Conservation (phyloP, 2,113 vertebrate genomes). For the Pollimyrus isidori region DNA sequence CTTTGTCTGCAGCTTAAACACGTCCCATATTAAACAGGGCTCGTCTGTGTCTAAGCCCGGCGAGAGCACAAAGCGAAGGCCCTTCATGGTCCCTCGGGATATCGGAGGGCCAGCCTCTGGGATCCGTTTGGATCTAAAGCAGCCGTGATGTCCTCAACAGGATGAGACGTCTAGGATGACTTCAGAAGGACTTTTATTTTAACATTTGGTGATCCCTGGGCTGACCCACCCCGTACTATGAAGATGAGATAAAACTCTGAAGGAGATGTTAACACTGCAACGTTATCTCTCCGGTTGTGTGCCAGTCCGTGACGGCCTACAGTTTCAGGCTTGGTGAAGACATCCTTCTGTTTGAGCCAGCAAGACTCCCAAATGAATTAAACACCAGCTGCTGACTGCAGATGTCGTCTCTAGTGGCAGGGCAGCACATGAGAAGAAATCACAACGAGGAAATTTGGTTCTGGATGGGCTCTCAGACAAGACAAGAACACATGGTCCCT, state of each 20-base stretch:
- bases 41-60: not conserved
- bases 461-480: not conserved
- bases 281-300: not conserved
- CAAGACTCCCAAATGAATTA: not conserved
- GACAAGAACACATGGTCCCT: not conserved
- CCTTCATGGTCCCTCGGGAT: not conserved
- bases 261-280: not conserved
- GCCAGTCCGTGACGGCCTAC: not conserved
- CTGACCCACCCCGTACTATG: not conserved
- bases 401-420: not conserved
- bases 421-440: not conserved
- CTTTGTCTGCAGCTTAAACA: conserved; percentile 5
- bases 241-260: not conserved
- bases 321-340: not conserved
- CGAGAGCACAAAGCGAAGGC: not conserved
- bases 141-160: not conserved
- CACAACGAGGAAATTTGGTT: not conserved
- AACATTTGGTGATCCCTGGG: not conserved
- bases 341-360: not conserved
- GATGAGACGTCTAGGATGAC: not conserved
- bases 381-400: not conserved
- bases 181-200: not conserved
- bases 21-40: not conserved
- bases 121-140: not conserved
- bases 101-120: not conserved